These are phyloP conservation scores for Melanchra persicariae DNA, from an alignment of 2,888 invertebrate genomes.

Conservation along the genomic window DNA sequence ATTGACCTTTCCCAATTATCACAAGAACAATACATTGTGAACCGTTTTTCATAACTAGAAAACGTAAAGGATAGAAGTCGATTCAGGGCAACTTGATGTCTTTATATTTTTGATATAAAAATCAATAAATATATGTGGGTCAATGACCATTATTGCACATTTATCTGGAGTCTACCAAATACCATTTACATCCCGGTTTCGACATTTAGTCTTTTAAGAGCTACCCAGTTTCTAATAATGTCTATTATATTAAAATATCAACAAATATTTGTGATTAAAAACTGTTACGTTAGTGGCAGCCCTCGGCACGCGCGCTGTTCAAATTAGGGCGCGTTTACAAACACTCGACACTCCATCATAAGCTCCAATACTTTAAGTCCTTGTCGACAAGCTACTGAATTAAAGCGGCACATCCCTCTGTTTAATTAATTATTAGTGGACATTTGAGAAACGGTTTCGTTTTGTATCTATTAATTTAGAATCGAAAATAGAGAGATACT, in stretches of 20 bases:
- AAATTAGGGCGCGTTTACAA: conserved; percentile 72
- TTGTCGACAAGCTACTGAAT: conserved; percentile 70
- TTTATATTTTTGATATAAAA: no score
- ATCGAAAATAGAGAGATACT: neutral
- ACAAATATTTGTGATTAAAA: conserved; percentile 45
- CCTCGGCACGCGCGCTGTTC: conserved; percentile 63
- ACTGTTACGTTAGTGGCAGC: conserved; percentile 44
- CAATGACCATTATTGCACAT: no score
- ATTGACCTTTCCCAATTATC: no score
- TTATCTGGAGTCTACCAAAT: no score
- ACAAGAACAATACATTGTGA: no score
- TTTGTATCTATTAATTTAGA: neutral
- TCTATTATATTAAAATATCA: neutral
- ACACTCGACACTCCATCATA: conserved; percentile 68
- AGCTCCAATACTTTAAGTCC: conserved; percentile 63
- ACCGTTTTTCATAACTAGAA: no score
- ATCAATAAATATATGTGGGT: no score
- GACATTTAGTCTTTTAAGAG: neutral
- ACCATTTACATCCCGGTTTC: neutral
- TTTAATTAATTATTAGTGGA: conserved; percentile 56
- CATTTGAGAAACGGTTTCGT: conserved; percentile 18
- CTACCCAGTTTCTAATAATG: neutral
- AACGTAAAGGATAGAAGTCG: no score
- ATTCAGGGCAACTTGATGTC: no score
- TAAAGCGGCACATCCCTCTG: conserved; percentile 63